Base-by-base conservation (phyloP, 2,888 invertebrate species). In the Cataglyphis rosenhaueri region DNA sequence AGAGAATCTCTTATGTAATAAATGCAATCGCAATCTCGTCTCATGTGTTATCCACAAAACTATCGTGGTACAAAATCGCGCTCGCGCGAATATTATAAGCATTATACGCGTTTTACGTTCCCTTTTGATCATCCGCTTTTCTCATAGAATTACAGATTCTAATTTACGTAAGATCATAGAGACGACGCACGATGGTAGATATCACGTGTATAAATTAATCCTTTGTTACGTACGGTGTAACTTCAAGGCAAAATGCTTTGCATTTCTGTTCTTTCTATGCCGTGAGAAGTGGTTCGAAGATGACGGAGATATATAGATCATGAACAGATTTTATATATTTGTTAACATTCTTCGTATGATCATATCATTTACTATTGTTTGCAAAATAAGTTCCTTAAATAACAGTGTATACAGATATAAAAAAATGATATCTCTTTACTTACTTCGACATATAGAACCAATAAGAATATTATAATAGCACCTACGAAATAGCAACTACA, bases 1-100 rank as follows among this genome's bases (percentile, higher is more conserved):
- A 29, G 48, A n/a, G 48, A 52, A 52, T 52, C n/a, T 10, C 78
- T 87, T 87, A 81, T 82, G 84, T 87, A 89, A 89, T 81, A 59
- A 68, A 52, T n/a, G 8, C 62, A 62, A 82, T 66, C 84, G 74
- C 85, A 81, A 73, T 81, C 71, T 75, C 84, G 71, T 52, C 6
- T 6, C 59, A 52, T 21, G 15, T 70, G 12, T 70, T 71, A 65
- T 66, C 52, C 78, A 64, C 70, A 59, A 55, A 25, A 48, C 59
- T 70, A 83, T 76, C 83, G 71, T 65, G 64, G 86, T 79, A 83
- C 84, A 61, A 86, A 86, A 88, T 87, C 89, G 75, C 87, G 86
- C 79, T 89, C 88, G 83, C 89, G 88, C 88, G 89, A 82, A 87
- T 89, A 89, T 89, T 87, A 87, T 70, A 81, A 84, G 76, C 79